phyloP scores from a whole-genome alignment of 2,797 vertebrate species.

The Phrynocephalus guinanensis region DNA sequence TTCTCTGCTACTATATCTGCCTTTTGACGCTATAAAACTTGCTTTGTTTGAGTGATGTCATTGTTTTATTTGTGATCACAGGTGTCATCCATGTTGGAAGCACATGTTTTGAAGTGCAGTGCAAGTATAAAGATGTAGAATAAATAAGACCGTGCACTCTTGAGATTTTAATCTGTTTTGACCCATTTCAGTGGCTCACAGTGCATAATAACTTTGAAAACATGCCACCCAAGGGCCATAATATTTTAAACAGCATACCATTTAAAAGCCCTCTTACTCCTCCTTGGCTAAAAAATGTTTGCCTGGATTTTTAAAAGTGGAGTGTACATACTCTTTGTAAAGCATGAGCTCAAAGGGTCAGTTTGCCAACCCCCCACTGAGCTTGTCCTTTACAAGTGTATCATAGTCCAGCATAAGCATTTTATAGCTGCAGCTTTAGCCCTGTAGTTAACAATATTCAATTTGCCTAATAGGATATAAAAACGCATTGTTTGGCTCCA shows the following conservation, averaged over 20 bases:
- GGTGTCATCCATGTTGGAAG: background rate
- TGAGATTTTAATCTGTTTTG: constrained; percentile 6
- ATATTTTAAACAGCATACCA: background rate
- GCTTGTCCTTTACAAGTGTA: constrained; percentile 14
- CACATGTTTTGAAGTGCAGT: background rate
- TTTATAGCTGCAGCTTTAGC: constrained; percentile 33
- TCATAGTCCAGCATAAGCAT: background rate
- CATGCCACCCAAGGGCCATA: background rate
- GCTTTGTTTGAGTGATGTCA: background rate
- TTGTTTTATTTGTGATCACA: background rate
- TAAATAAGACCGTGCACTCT: background rate
- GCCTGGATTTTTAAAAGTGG: background rate
- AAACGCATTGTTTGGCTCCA: constrained; percentile 40
- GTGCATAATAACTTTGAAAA: background rate
- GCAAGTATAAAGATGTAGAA: background rate
- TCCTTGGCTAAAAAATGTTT: background rate
- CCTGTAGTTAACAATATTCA: constrained; percentile 36
- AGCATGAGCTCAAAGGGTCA: constrained; percentile 14
- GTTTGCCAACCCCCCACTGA: constrained; percentile 31
- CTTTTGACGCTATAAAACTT: background rate
- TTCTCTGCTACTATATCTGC: background rate
- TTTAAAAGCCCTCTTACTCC: background rate
- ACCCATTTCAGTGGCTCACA: background rate
- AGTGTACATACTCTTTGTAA: background rate
- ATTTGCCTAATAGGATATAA: constrained; percentile 51